A percentile compares a stretch with the other conserved stretches of the same genome.
These are phyloP conservation scores for Aphelocoma californica DNA, from an alignment of 2,797 vertebrate species.

Conservation along the genomic window DNA sequence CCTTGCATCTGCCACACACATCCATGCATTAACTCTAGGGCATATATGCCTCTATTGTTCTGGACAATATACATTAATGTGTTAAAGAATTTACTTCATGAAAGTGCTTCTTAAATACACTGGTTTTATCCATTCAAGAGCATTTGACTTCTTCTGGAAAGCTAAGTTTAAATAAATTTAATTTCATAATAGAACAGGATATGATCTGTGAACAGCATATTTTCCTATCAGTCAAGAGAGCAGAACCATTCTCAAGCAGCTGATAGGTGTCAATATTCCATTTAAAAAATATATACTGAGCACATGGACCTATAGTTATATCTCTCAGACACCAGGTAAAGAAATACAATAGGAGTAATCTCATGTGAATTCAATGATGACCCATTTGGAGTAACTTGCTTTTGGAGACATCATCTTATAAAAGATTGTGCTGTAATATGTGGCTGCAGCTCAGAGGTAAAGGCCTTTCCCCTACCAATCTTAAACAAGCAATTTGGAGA, in stretches of 20 bases:
- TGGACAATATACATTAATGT: neutral
- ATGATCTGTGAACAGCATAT: neutral
- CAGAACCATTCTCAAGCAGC: neutral
- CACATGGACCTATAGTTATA: neutral
- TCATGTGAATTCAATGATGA: neutral
- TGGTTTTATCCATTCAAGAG: neutral
- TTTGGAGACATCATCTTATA: neutral
- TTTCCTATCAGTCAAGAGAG: neutral
- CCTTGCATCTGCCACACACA: conserved; percentile 45
- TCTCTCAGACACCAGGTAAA: neutral
- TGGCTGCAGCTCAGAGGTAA: neutral
- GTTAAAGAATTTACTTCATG: neutral
- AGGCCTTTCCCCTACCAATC: neutral
- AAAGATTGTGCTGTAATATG: neutral
- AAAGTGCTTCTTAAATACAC: neutral
- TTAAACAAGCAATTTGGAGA: neutral
- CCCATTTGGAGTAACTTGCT: neutral
- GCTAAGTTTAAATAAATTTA: neutral
- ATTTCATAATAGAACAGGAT: neutral
- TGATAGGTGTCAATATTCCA: neutral
- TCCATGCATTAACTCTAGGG: neutral
- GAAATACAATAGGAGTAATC: neutral
- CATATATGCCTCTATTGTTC: neutral
- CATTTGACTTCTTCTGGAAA: neutral
- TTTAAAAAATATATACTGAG: neutral